phyloP scores from a whole-genome alignment of 2,888 invertebrate genomes.

The Apodemia mormo region DNA sequence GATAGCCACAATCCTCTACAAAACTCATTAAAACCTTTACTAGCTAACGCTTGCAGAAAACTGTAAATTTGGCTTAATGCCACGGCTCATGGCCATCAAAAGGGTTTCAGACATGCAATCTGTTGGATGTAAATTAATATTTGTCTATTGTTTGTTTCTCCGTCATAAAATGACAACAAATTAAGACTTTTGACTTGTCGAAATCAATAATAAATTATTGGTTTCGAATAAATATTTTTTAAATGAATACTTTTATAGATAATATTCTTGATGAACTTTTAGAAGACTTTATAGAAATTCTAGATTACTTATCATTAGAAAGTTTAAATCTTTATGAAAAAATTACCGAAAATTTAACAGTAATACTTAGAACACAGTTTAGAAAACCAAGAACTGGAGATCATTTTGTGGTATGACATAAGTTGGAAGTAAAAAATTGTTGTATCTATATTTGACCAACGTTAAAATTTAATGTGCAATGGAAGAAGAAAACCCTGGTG shows the following conservation, averaged over 20 bases:
- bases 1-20: background rate
- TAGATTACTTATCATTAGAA: conserved; percentile 56
- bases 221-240: conserved; percentile 32
- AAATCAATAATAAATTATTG: conserved; percentile 11
- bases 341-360: conserved; percentile 63
- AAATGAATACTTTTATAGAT: conserved; percentile 61
- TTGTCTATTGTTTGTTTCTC: background rate
- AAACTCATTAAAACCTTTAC: background rate
- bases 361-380: conserved; percentile 54
- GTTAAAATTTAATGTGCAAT: conserved; percentile 26
- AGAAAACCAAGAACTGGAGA: conserved; percentile 58
- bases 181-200: background rate
- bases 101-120: background rate
- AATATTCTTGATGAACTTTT: conserved; percentile 54
- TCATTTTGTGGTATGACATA: conserved; percentile 57
- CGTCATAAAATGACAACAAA: background rate
- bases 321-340: conserved; percentile 60
- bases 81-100: background rate
- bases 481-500: conserved; percentile 27
- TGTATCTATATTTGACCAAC: background rate
- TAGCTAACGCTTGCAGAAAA: background rate
- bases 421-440: conserved; percentile 5
- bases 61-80: background rate
- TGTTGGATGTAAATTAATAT: background rate
- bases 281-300: conserved; percentile 55